Percentiles rank a stretch among this genome's conserved stretches.
Conservation (phyloP, 2,888 invertebrate species). For the Pandemis heparana region DNA sequence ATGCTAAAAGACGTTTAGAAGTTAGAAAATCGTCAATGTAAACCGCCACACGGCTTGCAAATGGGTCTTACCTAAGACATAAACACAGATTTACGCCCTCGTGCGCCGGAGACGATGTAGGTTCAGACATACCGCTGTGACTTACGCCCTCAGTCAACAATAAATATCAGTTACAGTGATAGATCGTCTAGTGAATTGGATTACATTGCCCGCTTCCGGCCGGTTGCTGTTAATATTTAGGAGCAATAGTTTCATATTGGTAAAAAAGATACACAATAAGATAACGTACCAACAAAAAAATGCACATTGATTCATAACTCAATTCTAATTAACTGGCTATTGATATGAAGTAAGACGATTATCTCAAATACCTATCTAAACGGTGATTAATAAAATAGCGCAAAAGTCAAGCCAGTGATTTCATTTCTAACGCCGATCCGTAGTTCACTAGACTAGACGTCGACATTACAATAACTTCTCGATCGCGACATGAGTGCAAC, state of each 20-base stretch:
- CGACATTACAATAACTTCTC: not conserved
- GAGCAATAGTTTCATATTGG: slow-evolving; percentile 4
- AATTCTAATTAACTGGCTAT: not conserved
- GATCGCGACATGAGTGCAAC: not conserved
- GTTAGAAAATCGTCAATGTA: slow-evolving; percentile 25
- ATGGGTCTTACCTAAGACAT: slow-evolving; percentile 18
- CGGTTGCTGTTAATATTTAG: slow-evolving; percentile 21
- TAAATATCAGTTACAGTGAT: slow-evolving; percentile 68
- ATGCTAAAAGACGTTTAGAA: slow-evolving; percentile 7
- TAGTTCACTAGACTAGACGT: too few relatives aligned
- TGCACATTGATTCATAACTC: not conserved
- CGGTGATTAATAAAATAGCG: too few relatives aligned
- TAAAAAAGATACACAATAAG: not conserved
- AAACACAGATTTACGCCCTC: slow-evolving; percentile 21
- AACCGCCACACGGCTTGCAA: slow-evolving; percentile 15
- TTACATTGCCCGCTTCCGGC: slow-evolving; percentile 61
- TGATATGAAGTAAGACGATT: too few relatives aligned
- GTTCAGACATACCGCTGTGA: slow-evolving; percentile 31
- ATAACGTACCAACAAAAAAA: not conserved
- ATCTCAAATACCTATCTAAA: too few relatives aligned
- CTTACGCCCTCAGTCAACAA: slow-evolving; percentile 51
- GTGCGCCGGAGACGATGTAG: slow-evolving; percentile 23
- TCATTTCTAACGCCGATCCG: too few relatives aligned
- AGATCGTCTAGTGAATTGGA: slow-evolving; percentile 59
- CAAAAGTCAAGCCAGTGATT: too few relatives aligned